Conservation (phyloP, 2,797 vertebrate genomes). For the Acrossocheilus wenchowensis region DNA sequence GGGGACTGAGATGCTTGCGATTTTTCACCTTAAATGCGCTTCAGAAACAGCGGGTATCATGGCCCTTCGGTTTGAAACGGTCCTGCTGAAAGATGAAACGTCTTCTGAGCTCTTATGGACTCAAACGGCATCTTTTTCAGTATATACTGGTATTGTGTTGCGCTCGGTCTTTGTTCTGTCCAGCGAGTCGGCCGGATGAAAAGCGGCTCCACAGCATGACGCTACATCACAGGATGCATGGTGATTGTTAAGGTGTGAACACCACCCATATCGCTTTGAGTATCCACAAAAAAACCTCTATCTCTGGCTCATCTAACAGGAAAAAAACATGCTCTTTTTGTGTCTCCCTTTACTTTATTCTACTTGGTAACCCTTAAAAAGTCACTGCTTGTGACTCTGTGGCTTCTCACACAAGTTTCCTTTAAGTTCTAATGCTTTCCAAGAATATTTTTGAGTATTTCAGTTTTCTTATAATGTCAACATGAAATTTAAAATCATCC, state of each 20-base stretch:
- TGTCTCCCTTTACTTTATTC: neutral
- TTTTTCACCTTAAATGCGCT: conserved; percentile 51
- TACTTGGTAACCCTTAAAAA: neutral
- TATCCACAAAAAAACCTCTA: neutral
- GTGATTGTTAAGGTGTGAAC: neutral
- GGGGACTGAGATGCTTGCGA: conserved; percentile 20
- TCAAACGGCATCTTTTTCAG: neutral
- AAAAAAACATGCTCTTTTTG: neutral
- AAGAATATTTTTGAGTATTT: neutral
- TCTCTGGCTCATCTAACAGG: conserved; percentile 9
- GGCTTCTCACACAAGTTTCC: neutral
- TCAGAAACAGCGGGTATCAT: conserved; percentile 33
- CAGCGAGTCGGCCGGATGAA: neutral
- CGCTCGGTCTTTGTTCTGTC: neutral
- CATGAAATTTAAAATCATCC: neutral
- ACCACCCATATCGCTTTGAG: neutral
- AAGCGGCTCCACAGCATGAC: neutral
- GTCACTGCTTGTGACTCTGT: too few species aligned
- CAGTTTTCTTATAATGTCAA: neutral
- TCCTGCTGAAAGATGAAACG: conserved; percentile 30
- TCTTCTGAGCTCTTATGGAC: neutral
- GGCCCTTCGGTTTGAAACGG: neutral
- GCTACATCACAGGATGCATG: neutral
- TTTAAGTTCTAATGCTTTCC: neutral
- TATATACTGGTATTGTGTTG: neutral